Base-by-base conservation (phyloP, 1,140 invertebrate species). In the Pseudomyrmex dendroicus region DNA sequence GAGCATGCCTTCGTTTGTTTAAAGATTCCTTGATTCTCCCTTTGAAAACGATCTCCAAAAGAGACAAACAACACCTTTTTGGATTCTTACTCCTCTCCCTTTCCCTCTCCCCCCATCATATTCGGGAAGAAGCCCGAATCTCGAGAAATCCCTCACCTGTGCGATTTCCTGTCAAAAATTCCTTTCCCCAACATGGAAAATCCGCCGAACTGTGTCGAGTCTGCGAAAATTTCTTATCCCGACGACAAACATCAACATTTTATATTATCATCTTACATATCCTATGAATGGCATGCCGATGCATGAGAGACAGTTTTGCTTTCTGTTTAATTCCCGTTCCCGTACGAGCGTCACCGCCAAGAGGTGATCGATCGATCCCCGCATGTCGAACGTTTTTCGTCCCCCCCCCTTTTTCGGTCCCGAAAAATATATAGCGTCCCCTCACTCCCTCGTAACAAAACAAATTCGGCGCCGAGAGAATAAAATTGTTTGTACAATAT, bases 1-100 rank as follows among this genome's bases (percentile, higher is more conserved):
- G 93, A 94, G 94, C 94, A 94, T 94, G 94, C 91, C 87, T 93
- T 92, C 84, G 91, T 94, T 94, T 93, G 92, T 94, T 94, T 94
- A 92, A 92, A 89, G 66, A 89, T 68, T 92, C 91, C 92, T 87
- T 78, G 89, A 83, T 25, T 76, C 85, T 90, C 85, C 57, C 59
- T 63, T 25, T 20, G 17, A 77, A 54, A 77, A 5, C 25, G 48
- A 77, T 82, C 50, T 44, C 50, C 46, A 22, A 67, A 80, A 80
- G 72, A 5, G 12, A 72, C 35, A 35, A 59, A 15, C 1, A 72
- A 48, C 20, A 48, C 22, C 44, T 17, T 35, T 35, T 35, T 35
- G 35, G 35, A 59, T 83, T 25, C 54, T 62, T 13, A 48, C 67
- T 25, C 50, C 35, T 5, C 82, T 2, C 35, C 35, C 0, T 5